Base-by-base conservation (phyloP, 53 echinoderm and acorn worm species). In the Astropecten irregularis region DNA sequence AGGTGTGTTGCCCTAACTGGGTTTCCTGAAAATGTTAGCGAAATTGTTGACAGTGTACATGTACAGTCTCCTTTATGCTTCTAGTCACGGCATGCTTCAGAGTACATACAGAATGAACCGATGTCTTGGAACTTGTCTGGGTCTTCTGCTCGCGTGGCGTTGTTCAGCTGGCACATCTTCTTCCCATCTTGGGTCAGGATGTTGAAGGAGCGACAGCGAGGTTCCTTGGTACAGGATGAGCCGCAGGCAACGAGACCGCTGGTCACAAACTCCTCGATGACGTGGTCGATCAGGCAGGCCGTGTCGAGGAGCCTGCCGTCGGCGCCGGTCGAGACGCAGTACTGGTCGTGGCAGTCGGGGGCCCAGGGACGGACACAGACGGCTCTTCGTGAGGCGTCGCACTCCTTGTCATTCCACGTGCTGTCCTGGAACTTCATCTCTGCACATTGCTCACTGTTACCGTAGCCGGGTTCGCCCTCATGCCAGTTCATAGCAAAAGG, bases 141-240 rank as follows among this genome's bases (percentile, higher is more conserved):
- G 15, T 49, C 50, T 46, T 69, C 69, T 14, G 30, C 4, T 30
- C 49, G 25, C 7, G 50, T 69, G 16, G 26, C 28, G 33, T 69
- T 28, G 69, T 69, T 69, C 48, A 69, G 69, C 69, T 69, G 50
- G 18, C 69, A 69, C 22, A 69, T 6, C 49, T 69, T 49, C 49
- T 49, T 16, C 47, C 50, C 69, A 1, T 30, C 49, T 49, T 49
- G 27, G 69, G 30, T 69, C 47, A 13, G 47, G 69, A 69, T 69
- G 69, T 69, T 69, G 69, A 69, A 28, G 48, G 69, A 69, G 68
- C 47, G 68, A 39, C 68, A 68, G 47, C 49, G 15, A 8, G 69
- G n/a, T 18, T 69, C 69, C 50, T 69, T 49, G 49, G 25, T 29
- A 49, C 49, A 69, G 69, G 69, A 47, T 18, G 31, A 69, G 48